Percentiles rank a stretch among this genome's conserved stretches.
Conservation (phyloP, 1,140 invertebrate species). For the Helicoverpa zea region DNA sequence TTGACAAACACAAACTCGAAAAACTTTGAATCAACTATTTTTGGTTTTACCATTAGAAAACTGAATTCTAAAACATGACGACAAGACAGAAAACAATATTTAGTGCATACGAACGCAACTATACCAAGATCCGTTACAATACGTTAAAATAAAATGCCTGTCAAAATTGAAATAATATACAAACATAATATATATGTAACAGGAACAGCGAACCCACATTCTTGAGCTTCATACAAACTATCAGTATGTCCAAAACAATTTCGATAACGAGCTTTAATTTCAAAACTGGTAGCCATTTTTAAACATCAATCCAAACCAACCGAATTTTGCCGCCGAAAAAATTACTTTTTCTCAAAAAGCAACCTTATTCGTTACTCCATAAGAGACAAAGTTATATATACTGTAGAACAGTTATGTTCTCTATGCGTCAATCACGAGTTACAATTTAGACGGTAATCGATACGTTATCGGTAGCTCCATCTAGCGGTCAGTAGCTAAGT, state of each 20-base stretch:
- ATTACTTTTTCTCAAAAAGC: slow-evolving; percentile 4
- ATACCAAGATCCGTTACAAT: too few species aligned
- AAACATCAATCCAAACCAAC: slow-evolving; percentile 27
- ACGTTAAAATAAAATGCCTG: background rate
- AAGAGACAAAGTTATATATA: background rate
- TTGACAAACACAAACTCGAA: too few species aligned
- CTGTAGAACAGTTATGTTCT: slow-evolving; percentile 44
- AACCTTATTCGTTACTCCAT: slow-evolving; percentile 37
- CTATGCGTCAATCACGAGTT: slow-evolving; percentile 77
- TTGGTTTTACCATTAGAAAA: too few species aligned
- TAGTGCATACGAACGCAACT: too few species aligned
- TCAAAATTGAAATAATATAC: slow-evolving; percentile 28
- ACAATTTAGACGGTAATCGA: slow-evolving; percentile 73
- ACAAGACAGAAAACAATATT: too few species aligned
- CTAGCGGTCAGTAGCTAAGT: slow-evolving; percentile 71
- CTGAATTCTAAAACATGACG: too few species aligned
- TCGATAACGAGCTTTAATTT: slow-evolving; percentile 72
- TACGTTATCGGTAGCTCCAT: slow-evolving; percentile 76
- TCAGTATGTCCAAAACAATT: slow-evolving; percentile 72
- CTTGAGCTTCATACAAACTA: slow-evolving; percentile 57
- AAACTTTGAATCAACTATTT: too few species aligned
- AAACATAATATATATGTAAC: slow-evolving; percentile 44
- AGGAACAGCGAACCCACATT: slow-evolving; percentile 52
- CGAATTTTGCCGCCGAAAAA: slow-evolving; percentile 40
- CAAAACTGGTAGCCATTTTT: slow-evolving; percentile 73